Conservation (phyloP, 2,113 vertebrate genomes). For the Neolamprologus brichardi region DNA sequence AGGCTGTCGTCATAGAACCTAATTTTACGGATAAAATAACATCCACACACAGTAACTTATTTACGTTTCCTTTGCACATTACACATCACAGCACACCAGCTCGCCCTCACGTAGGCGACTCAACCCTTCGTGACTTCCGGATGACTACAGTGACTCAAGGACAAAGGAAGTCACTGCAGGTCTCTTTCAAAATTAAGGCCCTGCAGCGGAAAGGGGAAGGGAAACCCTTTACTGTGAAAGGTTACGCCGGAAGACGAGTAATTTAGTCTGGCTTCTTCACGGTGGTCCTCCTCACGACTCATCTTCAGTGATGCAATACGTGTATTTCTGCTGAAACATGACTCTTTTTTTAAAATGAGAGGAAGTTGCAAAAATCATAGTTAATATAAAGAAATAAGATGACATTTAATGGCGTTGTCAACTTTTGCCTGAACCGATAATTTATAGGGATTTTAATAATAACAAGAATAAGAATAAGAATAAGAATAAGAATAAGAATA, state of each 20-base stretch:
- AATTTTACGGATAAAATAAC: not conserved
- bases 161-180: not conserved
- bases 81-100: not conserved
- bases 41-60: not conserved
- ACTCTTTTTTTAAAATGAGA: not conserved
- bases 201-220: accelerated
- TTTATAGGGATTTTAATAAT: not conserved
- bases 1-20: accelerated
- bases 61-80: accelerated
- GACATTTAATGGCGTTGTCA: not conserved
- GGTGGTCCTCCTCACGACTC: constrained; percentile 3
- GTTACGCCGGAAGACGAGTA: accelerated
- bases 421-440: not conserved
- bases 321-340: not conserved
- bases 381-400: not conserved
- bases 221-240: not conserved
- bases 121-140: not conserved
- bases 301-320: not conserved
- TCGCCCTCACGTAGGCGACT: constrained; percentile 42
- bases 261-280: accelerated
- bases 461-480: accelerated
- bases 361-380: not conserved
- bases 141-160: not conserved
- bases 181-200: not conserved
- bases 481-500: not conserved